Evolutionary conservation across 2,888 invertebrate species (phyloP).

Genomic region (Clistopyga incitator): DNA sequence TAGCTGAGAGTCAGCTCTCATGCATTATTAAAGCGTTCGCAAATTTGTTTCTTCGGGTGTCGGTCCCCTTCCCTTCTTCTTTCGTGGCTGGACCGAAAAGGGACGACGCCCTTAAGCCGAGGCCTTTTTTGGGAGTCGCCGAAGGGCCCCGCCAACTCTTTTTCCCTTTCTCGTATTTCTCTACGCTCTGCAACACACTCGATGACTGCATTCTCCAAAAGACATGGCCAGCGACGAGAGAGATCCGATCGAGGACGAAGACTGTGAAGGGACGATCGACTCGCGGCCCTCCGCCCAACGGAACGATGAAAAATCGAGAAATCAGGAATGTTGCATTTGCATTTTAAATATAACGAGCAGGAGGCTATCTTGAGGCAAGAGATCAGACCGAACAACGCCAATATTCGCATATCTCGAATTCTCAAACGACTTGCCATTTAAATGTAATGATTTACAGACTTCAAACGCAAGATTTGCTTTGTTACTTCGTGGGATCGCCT

Average conservation of each 20-base stretch:
- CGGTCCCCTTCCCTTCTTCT: slow-evolving; percentile 11
- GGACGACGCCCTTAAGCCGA: slow-evolving; percentile 65
- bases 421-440: not conserved
- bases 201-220: slow-evolving; percentile 59
- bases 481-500: too few relatives aligned
- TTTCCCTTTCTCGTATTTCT: slow-evolving; percentile 34
- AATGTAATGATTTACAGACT: not conserved
- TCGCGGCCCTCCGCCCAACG: not conserved
- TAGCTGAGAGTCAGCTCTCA: slow-evolving; percentile 51
- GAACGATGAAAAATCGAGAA: slow-evolving; percentile 52
- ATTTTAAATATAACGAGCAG: slow-evolving; percentile 75
- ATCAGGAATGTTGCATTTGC: slow-evolving; percentile 70
- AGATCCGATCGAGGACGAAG: slow-evolving; percentile 48
- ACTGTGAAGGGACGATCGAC: slow-evolving; percentile 8
- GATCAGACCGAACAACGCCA: not conserved
- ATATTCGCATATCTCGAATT: not conserved
- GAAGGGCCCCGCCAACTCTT: slow-evolving; percentile 37
- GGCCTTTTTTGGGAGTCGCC: slow-evolving; percentile 41
- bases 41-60: slow-evolving; percentile 67
- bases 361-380: not conserved
- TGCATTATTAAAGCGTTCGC: slow-evolving; percentile 70
- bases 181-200: slow-evolving; percentile 17
- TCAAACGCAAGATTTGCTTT: not conserved
- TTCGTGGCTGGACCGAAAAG: slow-evolving; percentile 57
- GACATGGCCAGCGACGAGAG: slow-evolving; percentile 18